A percentile compares a stretch with the other conserved stretches of the same genome.
Evolutionary conservation across 1,140 invertebrate genomes (phyloP).

Genomic region (Zaprionus taronus): DNA sequence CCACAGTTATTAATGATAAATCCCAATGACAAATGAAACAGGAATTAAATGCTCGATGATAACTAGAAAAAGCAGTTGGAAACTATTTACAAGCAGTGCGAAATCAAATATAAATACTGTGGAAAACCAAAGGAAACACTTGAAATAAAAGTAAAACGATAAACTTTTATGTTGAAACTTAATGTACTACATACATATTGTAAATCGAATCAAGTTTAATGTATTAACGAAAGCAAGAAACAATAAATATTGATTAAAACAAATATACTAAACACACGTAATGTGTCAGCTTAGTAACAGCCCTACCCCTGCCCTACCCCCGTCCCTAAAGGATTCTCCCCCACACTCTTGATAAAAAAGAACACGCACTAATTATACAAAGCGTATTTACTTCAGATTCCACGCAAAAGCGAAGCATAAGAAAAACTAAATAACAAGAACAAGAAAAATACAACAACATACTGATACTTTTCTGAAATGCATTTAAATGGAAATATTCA

Average conservation of each 20-base stretch:
- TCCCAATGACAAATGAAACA: slow-evolving; percentile 9
- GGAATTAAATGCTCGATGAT: slow-evolving; percentile 29
- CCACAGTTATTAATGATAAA: slow-evolving; percentile 30
- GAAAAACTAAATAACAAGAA: slow-evolving; percentile 17
- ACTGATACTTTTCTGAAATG: slow-evolving; percentile 75
- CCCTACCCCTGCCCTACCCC: neutral
- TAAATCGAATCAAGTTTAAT: slow-evolving; percentile 55
- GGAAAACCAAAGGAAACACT: slow-evolving; percentile 42
- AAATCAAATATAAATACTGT: slow-evolving; percentile 15
- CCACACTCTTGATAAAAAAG: slow-evolving; percentile 13
- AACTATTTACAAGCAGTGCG: slow-evolving; percentile 51
- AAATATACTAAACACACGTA: slow-evolving; percentile 6
- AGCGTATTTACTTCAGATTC: slow-evolving; percentile 39
- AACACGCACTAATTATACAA: slow-evolving; percentile 27
- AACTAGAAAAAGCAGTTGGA: slow-evolving; percentile 45
- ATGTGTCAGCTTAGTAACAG: neutral
- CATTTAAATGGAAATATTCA: slow-evolving; percentile 78
- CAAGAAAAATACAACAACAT: slow-evolving; percentile 40
- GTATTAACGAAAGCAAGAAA: slow-evolving; percentile 35
- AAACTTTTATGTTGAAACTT: slow-evolving; percentile 3
- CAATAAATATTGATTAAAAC: slow-evolving; percentile 8
- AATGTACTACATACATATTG: slow-evolving; percentile 53
- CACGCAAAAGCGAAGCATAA: slow-evolving; percentile 6
- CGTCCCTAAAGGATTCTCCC: slow-evolving; percentile 3
- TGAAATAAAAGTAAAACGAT: slow-evolving; percentile 30